Evolutionary conservation across 2,113 vertebrate genomes (phyloP).

Genomic region (Notothenia coriiceps): DNA sequence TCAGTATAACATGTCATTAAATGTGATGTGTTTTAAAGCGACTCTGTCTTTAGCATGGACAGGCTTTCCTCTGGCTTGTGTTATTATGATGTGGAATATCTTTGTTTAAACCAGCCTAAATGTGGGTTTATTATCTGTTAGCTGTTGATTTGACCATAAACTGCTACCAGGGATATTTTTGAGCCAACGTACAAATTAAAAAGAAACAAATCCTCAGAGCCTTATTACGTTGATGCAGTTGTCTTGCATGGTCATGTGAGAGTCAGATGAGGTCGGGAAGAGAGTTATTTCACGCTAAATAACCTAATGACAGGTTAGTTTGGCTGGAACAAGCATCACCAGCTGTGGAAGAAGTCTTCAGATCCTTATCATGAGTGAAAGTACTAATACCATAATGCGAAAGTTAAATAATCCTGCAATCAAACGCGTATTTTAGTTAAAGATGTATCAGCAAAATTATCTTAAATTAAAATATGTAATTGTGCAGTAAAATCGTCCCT

Average conservation of each 20-base stretch:
- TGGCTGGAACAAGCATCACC: neutral
- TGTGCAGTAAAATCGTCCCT: too few species aligned
- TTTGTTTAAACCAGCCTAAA: neutral
- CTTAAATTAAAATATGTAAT: too few species aligned
- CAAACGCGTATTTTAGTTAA: too few species aligned
- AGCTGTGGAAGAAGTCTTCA: too few species aligned
- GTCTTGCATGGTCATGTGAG: constrained; percentile 60
- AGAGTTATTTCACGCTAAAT: too few species aligned
- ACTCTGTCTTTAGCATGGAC: neutral
- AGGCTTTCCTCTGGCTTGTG: neutral
- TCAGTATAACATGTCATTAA: neutral
- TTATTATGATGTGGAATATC: neutral
- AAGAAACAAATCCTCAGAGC: neutral
- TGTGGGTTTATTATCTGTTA: neutral
- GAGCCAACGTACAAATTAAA: neutral
- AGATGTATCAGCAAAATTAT: too few species aligned
- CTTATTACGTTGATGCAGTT: too few species aligned
- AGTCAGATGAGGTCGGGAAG: constrained; percentile 48
- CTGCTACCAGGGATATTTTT: neutral
- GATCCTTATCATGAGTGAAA: too few species aligned
- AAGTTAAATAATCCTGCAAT: too few species aligned
- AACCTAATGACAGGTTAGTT: neutral
- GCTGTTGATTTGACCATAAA: neutral
- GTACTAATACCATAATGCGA: too few species aligned
- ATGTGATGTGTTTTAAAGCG: neutral